These are phyloP conservation scores for Tenrec ecaudatus DNA, from an alignment of 2,113 vertebrate genomes.

Conservation along the genomic window DNA sequence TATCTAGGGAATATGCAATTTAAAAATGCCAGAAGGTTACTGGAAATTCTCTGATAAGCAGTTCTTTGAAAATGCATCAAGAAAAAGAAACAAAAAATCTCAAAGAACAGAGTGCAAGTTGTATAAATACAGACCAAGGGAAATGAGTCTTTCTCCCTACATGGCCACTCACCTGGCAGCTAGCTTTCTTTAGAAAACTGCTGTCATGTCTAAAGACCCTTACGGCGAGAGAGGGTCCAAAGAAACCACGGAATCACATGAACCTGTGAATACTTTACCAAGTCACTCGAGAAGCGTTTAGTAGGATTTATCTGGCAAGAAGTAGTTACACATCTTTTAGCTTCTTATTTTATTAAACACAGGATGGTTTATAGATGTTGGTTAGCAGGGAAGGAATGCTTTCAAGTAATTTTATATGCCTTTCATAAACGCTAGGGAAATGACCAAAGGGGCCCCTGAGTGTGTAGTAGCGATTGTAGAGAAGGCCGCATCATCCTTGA, in stretches of 20 bases:
- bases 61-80: conserved; percentile 72
- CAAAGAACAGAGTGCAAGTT: conserved; percentile 58
- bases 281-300: conserved; percentile 26
- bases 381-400: background rate
- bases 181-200: conserved; percentile 41
- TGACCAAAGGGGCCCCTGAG: background rate
- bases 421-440: conserved; percentile 13
- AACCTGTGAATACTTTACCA: conserved; percentile 25
- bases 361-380: conserved; percentile 7
- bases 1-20: conserved; percentile 63
- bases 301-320: conserved; percentile 26
- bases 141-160: conserved; percentile 38
- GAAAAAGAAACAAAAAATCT: conserved; percentile 14
- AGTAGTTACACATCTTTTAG: conserved; percentile 7
- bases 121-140: conserved; percentile 2
- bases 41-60: conserved; percentile 68
- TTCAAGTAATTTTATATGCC: conserved; percentile 3
- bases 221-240: conserved; percentile 18
- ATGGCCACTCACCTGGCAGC: background rate
- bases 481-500: background rate
- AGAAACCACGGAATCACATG: background rate
- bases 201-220: conserved; percentile 29
- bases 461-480: background rate
- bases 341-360: conserved; percentile 41
- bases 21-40: conserved; percentile 65